Percentiles rank a stretch among this genome's conserved stretches.
Conservation (phyloP, 37 sponge, comb jelly and placozoan species). For the Haliclona indistincta region DNA sequence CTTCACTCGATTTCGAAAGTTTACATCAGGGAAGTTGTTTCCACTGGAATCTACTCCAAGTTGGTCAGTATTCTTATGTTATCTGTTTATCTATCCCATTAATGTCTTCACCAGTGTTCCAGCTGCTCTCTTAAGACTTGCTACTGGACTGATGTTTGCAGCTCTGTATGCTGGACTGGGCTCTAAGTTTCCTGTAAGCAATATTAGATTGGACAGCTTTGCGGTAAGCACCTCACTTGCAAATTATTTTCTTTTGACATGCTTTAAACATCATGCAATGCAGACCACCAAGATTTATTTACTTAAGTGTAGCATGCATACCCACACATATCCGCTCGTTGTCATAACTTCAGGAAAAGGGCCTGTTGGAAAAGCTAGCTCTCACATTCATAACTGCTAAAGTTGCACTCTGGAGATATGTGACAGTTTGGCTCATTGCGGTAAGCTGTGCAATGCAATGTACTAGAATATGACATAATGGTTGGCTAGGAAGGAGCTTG, state of each 20-base stretch:
- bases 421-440: conserved; percentile 65
- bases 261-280: not conserved
- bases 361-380: conserved; percentile 6
- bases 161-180: not conserved
- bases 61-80: not conserved
- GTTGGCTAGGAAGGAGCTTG: conserved; percentile 76
- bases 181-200: not conserved
- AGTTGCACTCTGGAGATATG: conserved; percentile 59
- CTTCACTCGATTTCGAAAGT: not conserved
- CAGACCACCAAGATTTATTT: not conserved
- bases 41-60: not conserved
- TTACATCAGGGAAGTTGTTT: not conserved
- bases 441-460: conserved; percentile 27
- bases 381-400: conserved; percentile 37
- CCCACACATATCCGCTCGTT: not conserved
- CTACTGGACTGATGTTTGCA: not conserved
- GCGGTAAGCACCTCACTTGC: too few species aligned
- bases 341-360: not conserved
- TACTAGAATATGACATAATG: conserved; percentile 14
- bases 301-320: not conserved
- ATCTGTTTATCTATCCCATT: too few species aligned
- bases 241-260: not conserved
- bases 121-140: too few species aligned
- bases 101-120: too few species aligned
- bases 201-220: not conserved